These are phyloP conservation scores for Oreonectes daqikongensis DNA, from an alignment of 2,797 vertebrate genomes.

Conservation along the genomic window DNA sequence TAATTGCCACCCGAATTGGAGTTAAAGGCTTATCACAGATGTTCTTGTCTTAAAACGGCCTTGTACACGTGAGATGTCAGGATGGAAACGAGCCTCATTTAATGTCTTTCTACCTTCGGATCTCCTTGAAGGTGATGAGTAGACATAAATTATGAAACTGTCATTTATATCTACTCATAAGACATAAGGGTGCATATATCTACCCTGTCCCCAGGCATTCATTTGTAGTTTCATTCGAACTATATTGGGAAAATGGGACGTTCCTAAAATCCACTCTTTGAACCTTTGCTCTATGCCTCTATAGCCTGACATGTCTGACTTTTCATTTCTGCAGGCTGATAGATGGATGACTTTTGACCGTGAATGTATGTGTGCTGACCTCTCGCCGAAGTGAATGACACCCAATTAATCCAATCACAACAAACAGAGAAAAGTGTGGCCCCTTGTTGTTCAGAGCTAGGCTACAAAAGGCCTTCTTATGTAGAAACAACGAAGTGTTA, in stretches of 20 bases:
- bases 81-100: constrained; percentile 13
- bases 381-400: constrained; percentile 81
- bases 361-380: constrained; percentile 81
- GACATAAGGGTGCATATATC: constrained; percentile 37
- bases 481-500: constrained; percentile 30
- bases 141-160: constrained; percentile 36
- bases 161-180: constrained; percentile 63
- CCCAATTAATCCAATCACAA: constrained; percentile 74
- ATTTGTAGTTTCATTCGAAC: constrained; percentile 46
- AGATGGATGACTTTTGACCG: constrained; percentile 85
- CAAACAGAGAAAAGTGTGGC: constrained; percentile 68
- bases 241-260: constrained; percentile 63
- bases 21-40: constrained; percentile 21
- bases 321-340: constrained; percentile 81
- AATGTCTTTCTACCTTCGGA: constrained; percentile 14
- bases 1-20: constrained; percentile 60
- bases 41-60: neutral
- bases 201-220: constrained; percentile 17
- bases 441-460: constrained; percentile 62
- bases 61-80: constrained; percentile 8
- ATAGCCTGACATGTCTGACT: constrained; percentile 81
- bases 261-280: constrained; percentile 81
- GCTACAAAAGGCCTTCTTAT: constrained; percentile 70
- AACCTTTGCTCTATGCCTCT: constrained; percentile 74
- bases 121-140: constrained; percentile 34